Evolutionary conservation across 2,888 invertebrate species (phyloP), one percentile per base, ranked within the genome.

Genomic region (Epinotia demarniana): DNA sequence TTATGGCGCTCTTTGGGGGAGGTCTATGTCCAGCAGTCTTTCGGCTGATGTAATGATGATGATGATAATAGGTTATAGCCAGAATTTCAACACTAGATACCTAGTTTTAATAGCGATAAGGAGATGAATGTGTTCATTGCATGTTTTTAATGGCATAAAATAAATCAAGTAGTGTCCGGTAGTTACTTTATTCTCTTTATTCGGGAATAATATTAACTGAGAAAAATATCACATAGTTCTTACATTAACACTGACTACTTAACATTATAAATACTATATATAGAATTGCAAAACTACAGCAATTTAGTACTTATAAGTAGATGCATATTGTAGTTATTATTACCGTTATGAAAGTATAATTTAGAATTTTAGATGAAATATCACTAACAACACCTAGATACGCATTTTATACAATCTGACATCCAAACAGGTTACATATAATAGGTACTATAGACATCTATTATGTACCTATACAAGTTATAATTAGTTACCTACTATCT

Each of bases 201-300:
- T 90, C 81, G 84, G 81, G 80, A 87, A 86, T 88, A 86, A 84
- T 88, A 82, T 82, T 83, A 87, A 86, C 87, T 85, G 85, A 83
- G 77, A 82, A 84, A 89, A 89, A 91, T 92, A 92, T 92, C 92
- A 92, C 92, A 92, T 87, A 90, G 84, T 88, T 85, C 85, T 88
- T 90, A 91, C 83, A 87, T 87, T 86, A 84, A 88, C 85, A 84
- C 81, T 86, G 84, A 86, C 87, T 88, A 83, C 84, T 82, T 77
- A 81, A 83, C 77, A 79, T 79, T 81, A 83, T 83, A 84, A 83
- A 82, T 83, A 84, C 74, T 81, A 71, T 74, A 77, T 75, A 71
- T 76, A 70, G 75, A 72, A 79, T 80, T 78, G 79, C 78, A 80
- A 79, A 79, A 80, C 78, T 58, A 75, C 16, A 61, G 55, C 66